A percentile compares a stretch with the other conserved stretches of the same genome.
Conservation (phyloP, 2,113 vertebrate genomes). For the Felis chaus region DNA sequence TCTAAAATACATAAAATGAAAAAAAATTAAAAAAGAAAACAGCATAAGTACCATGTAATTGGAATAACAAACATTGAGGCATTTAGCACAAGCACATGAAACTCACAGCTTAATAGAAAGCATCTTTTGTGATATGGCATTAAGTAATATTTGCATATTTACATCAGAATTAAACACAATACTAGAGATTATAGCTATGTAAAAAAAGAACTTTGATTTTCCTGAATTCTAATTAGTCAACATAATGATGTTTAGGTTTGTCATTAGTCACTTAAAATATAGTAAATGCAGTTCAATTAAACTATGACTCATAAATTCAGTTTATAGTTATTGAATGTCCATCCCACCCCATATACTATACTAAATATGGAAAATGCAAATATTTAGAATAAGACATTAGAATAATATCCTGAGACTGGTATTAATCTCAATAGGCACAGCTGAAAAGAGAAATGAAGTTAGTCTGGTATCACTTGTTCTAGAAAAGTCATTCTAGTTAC, state of each 20-base stretch:
- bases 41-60: not conserved
- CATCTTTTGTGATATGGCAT: not conserved
- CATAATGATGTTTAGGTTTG: not conserved
- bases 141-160: not conserved
- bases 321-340: not conserved
- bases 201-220: not conserved
- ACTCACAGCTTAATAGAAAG: not conserved
- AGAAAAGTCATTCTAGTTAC: not conserved
- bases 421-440: not conserved
- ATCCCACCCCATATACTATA: not conserved
- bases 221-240: not conserved
- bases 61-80: not conserved
- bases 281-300: not conserved
- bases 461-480: not conserved
- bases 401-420: not conserved
- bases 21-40: not conserved
- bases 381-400: not conserved
- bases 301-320: not conserved
- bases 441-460: not conserved
- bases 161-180: not conserved
- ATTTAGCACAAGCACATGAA: not conserved
- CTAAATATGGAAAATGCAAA: not conserved
- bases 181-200: not conserved
- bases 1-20: too few relatives aligned
- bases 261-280: not conserved